These are phyloP conservation scores for Muraenolepis orangiensis DNA, from an alignment of 2,797 vertebrate genomes.

Conservation along the genomic window DNA sequence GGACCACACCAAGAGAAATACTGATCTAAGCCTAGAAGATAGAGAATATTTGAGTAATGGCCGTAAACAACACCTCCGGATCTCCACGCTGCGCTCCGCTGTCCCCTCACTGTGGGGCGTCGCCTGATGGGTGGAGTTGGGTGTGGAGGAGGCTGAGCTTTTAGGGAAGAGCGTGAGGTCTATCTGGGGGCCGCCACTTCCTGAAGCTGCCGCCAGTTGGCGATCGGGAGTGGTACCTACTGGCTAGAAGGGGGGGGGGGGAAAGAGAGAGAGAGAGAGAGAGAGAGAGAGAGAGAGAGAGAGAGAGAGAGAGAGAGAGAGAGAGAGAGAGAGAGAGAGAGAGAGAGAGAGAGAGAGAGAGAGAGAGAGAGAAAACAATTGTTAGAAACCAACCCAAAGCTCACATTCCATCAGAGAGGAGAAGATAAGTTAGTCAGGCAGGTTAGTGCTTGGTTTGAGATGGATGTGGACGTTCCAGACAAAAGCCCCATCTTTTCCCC, in stretches of 20 bases:
- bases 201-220: conserved; percentile 60
- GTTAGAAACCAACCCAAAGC: neutral
- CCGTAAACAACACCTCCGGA: conserved; percentile 32
- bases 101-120: conserved; percentile 28
- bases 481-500: no score
- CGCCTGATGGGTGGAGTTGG: conserved; percentile 22
- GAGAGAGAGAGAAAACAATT: no score
- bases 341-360: no score
- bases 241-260: conserved; percentile 41
- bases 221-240: conserved; percentile 80
- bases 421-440: no score
- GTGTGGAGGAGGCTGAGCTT: conserved; percentile 54
- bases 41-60: neutral
- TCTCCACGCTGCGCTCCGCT: neutral
- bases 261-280: neutral
- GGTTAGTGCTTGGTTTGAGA: no score
- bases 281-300: conserved; percentile 9
- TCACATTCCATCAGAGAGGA: neutral
- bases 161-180: conserved; percentile 80
- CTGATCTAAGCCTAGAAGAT: neutral
- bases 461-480: no score
- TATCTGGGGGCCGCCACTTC: conserved; percentile 58
- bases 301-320: neutral
- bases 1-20: no score
- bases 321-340: no score